Evolutionary conservation across 2,113 vertebrate species (phyloP), one percentile per base, ranked within the genome.

Genomic region (Nematolebias whitei): DNA sequence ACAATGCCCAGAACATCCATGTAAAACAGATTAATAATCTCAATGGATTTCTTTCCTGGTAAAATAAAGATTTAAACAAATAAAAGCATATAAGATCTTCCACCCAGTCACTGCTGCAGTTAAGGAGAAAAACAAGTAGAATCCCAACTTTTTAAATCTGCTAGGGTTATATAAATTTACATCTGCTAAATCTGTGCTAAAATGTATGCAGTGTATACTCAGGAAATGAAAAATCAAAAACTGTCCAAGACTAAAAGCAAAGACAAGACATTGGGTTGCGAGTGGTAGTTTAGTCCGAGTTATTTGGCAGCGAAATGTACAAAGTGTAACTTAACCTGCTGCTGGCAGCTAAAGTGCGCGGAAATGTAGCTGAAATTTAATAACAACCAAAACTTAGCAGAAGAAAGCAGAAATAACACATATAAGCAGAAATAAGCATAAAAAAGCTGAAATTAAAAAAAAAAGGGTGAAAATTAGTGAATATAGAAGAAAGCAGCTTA

Each of bases 311-410:
- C 19, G 41, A 71, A 78, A 43, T 19, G 61, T 51, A 40, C 52
- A 29, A 82, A 55, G 45, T 71, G 44, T 49, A 75, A 79, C 48
- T 65, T n/a, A 44, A n/a, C 43, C 43, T 68, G 58, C 73, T 82
- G 74, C 74, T 56, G 26, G 65, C 65, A 78, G 83, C 79, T 79
- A 82, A 78, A 76, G 60, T 47, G 49, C 71, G 80, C 82, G 63
- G 82, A 80, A 78, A 63, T 75, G 78, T 70, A 61, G 70, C 67
- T 52, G 38, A n/a, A n/a, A n/a, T n/a, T n/a, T n/a, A n/a, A n/a
- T n/a, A n/a, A n/a, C n/a, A n/a, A n/a, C n/a, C n/a, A n/a, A n/a
- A 70, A 64, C 68, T 78, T 67, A 65, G 78, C 64, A 57, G 73
- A 55, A 44, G 70, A 74, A 62, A 71, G 51, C 32, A 19, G 19